Evolutionary conservation across 2,113 vertebrate genomes (phyloP).

Genomic region (Tachysurus fulvidraco): DNA sequence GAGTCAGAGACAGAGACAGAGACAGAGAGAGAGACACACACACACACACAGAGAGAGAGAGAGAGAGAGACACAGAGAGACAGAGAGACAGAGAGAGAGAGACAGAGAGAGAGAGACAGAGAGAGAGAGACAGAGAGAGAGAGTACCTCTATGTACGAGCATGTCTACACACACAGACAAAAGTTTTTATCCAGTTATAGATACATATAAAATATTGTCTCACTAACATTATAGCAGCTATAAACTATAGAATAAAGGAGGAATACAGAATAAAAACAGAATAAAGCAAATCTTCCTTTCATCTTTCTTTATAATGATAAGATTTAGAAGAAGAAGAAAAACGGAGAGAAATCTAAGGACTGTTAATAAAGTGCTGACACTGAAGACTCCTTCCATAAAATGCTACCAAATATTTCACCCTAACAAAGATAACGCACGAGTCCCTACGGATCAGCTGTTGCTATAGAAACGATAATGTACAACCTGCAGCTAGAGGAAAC

Average conservation of each 20-base stretch:
- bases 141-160: too few relatives aligned
- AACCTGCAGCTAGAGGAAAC: background rate
- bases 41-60: too few relatives aligned
- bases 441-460: background rate
- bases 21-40: too few relatives aligned
- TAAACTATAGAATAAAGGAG: background rate
- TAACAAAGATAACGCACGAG: background rate
- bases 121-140: too few relatives aligned
- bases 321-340: too few relatives aligned
- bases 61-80: too few relatives aligned
- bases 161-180: too few relatives aligned
- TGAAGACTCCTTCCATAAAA: conserved; percentile 5
- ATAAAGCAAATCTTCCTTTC: background rate
- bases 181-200: background rate
- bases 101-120: too few relatives aligned
- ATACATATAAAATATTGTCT: background rate
- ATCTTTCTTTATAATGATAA: background rate
- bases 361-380: background rate
- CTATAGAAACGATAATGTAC: background rate
- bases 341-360: too few relatives aligned
- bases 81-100: too few relatives aligned
- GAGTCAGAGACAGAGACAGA: too few relatives aligned
- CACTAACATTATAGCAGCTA: background rate
- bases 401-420: background rate
- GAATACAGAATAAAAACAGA: too few relatives aligned